These are phyloP conservation scores for Pseudococcus viburni DNA, from an alignment of 2,888 invertebrate species.

Conservation along the genomic window DNA sequence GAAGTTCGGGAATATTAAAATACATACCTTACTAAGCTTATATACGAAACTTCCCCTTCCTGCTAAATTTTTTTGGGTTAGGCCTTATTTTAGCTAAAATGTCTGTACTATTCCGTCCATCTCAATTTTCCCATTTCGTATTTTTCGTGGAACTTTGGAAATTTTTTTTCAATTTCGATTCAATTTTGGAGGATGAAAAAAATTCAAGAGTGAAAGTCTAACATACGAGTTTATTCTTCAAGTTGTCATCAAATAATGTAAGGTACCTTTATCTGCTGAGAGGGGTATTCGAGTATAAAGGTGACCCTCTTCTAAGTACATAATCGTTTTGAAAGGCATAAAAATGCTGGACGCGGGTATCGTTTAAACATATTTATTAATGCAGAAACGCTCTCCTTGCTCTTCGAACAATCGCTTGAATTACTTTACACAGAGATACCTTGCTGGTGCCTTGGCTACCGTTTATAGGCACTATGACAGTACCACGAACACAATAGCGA, in stretches of 20 bases:
- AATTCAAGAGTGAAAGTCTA: neutral
- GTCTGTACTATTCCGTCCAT: too few relatives aligned
- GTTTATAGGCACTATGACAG: neutral
- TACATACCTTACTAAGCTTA: too few relatives aligned
- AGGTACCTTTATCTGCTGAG: neutral
- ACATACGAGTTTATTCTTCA: neutral
- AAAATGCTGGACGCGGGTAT: conserved; percentile 42
- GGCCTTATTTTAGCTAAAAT: too few relatives aligned
- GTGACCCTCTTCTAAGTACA: neutral
- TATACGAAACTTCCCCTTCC: too few relatives aligned
- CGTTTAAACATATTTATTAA: conserved; percentile 59
- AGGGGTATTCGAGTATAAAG: neutral
- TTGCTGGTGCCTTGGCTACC: neutral
- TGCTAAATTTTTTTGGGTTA: too few relatives aligned
- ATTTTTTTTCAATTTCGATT: neutral
- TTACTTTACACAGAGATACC: neutral
- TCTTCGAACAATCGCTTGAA: neutral
- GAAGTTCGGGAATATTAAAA: too few relatives aligned
- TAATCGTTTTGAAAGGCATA: conserved; percentile 56
- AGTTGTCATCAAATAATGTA: neutral
- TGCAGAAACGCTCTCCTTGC: neutral
- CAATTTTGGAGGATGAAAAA: neutral
- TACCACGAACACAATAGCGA: neutral
- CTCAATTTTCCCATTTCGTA: too few relatives aligned
- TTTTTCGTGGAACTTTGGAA: neutral